Conservation (phyloP, 2,113 vertebrate genomes). For the Ictalurus punctatus region DNA sequence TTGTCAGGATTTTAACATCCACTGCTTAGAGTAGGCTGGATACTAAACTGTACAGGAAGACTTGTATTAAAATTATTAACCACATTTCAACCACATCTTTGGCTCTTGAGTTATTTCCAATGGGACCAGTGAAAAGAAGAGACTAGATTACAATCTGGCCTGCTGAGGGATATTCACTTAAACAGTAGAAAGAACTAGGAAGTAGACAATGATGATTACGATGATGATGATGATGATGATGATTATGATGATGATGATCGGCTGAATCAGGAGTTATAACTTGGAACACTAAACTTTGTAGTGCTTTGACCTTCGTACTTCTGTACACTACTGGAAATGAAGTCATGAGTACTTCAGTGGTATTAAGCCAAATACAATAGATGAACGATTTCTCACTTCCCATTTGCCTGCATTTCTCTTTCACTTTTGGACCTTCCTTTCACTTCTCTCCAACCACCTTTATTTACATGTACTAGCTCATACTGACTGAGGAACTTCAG, state of each 20-base stretch:
- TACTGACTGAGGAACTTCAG: not conserved
- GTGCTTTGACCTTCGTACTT: not conserved
- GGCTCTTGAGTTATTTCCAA: not conserved
- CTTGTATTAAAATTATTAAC: not conserved
- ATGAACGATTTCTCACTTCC: conserved; percentile 5
- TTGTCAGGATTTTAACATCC: not conserved
- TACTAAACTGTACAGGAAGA: not conserved
- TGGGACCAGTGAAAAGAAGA: not conserved
- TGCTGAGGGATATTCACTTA: not conserved
- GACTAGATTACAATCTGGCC: not conserved
- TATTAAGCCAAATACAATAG: conserved; percentile 14
- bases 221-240: not conserved
- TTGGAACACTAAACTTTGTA: not conserved
- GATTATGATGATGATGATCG: not conserved
- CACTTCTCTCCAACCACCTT: not conserved
- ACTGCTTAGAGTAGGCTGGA: not conserved
- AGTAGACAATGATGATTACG: not conserved
- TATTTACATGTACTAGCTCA: not conserved
- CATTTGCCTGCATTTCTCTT: not conserved
- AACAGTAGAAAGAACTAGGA: not conserved
- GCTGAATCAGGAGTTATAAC: not conserved
- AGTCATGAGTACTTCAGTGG: not conserved
- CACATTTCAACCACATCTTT: not conserved
- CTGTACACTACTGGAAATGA: conserved; percentile 13
- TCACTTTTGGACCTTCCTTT: conserved; percentile 5